A percentile compares a stretch with the other conserved stretches of the same genome.
Conservation (phyloP, 2,113 vertebrate genomes). For the Octodon degus region DNA sequence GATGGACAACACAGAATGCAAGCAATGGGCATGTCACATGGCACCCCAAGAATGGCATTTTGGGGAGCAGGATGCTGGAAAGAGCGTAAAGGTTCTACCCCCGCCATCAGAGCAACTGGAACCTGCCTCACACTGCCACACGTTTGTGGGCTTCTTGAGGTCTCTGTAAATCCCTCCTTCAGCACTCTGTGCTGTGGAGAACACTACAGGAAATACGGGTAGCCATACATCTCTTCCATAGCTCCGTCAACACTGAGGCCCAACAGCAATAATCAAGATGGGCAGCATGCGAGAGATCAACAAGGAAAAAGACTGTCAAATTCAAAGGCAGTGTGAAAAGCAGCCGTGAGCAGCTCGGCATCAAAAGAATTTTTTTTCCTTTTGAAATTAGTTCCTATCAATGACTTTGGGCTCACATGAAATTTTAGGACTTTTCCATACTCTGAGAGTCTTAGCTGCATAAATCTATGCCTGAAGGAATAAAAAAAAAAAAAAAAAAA, state of each 20-base stretch:
- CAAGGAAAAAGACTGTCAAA: background rate
- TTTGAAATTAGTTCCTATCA: background rate
- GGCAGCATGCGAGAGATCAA: background rate
- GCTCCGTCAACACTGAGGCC: background rate
- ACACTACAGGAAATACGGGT: rapidly evolving
- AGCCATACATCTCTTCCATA: background rate
- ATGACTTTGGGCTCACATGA: background rate
- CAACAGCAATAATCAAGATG: background rate
- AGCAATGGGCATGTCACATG: too few species aligned
- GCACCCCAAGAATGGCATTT: background rate
- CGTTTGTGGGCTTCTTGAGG: background rate
- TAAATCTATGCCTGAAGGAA: background rate
- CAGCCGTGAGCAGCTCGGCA: background rate
- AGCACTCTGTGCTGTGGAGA: background rate
- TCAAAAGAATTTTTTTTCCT: background rate
- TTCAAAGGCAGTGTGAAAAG: background rate
- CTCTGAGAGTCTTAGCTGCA: background rate
- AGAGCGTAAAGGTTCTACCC: background rate
- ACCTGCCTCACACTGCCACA: background rate
- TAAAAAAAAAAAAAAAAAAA: too few species aligned
- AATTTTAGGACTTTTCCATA: background rate
- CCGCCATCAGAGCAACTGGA: background rate
- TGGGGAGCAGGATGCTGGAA: background rate
- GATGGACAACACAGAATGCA: background rate
- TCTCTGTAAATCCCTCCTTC: background rate